Evolutionary conservation across 2,888 invertebrate species (phyloP).

Genomic region (Argynnis bischoffii): DNA sequence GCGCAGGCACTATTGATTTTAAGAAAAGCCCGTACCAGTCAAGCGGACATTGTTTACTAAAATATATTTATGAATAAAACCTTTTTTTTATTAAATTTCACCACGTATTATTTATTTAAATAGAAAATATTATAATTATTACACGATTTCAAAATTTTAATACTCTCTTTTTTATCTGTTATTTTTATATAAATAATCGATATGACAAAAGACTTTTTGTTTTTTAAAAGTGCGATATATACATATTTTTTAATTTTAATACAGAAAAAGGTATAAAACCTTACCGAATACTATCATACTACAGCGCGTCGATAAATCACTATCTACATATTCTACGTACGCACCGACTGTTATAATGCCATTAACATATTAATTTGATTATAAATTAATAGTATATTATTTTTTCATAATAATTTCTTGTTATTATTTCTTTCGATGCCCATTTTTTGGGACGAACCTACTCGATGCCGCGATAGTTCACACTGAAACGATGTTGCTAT

Average conservation of each 20-base stretch:
- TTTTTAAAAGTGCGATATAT: neutral
- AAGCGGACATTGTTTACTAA: conserved; percentile 57
- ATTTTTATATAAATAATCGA: neutral
- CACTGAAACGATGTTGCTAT: conserved; percentile 39
- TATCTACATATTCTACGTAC: conserved; percentile 48
- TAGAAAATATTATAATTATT: neutral
- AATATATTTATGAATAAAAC: conserved; percentile 43
- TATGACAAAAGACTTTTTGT: neutral
- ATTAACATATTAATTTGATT: conserved; percentile 59
- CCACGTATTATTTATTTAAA: neutral
- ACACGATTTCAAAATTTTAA: conserved; percentile 1
- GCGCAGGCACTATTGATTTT: conserved; percentile 77
- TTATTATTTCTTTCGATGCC: conserved; percentile 41
- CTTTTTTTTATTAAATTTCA: conserved; percentile 11
- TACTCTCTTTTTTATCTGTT: neutral
- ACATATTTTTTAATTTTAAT: conserved; percentile 3
- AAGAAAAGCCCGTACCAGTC: conserved; percentile 52
- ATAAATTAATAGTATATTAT: conserved; percentile 46
- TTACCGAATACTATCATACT: conserved; percentile 41
- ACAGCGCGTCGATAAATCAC: conserved; percentile 43
- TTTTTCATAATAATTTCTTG: conserved; percentile 59
- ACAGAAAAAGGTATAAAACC: conserved; percentile 20
- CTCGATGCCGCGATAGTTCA: conserved; percentile 54
- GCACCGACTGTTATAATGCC: conserved; percentile 68
- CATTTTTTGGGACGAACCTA: conserved; percentile 41